phyloP scores from a whole-genome alignment of 2,113 vertebrate genomes.

The Pituophis catenifer region DNA sequence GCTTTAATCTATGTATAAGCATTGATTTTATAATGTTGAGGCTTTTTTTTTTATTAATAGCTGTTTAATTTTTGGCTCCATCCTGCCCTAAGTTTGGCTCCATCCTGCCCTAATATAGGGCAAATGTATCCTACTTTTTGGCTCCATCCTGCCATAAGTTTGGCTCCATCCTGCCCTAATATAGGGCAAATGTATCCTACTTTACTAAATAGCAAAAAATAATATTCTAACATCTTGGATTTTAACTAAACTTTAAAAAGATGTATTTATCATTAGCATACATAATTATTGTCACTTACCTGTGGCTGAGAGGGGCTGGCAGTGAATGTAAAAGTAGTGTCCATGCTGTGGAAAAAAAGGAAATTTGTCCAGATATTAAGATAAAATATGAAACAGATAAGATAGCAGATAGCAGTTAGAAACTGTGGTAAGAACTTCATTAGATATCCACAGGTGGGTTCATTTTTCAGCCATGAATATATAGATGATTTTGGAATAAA shows the following conservation, averaged over 20 bases:
- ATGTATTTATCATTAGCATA: not conserved
- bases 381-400: not conserved
- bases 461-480: not conserved
- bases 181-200: not conserved
- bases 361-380: slow-evolving; percentile 32
- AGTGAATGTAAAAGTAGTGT: slow-evolving; percentile 72
- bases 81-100: too few relatives aligned
- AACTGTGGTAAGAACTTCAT: not conserved
- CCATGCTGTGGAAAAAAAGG: slow-evolving; percentile 70
- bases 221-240: not conserved
- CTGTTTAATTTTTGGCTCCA: not conserved
- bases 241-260: not conserved
- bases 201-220: not conserved
- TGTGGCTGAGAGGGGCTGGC: slow-evolving; percentile 82
- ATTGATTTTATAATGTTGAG: not conserved
- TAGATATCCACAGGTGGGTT: not conserved
- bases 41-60: not conserved
- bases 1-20: not conserved
- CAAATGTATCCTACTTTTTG: not conserved
- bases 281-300: slow-evolving; percentile 59
- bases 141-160: not conserved
- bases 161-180: not conserved
- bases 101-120: not conserved
- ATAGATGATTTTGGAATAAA: not conserved
- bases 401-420: not conserved